Base-by-base conservation (phyloP, 2,888 invertebrate genomes). In the Omphaloscelis lunosa region DNA sequence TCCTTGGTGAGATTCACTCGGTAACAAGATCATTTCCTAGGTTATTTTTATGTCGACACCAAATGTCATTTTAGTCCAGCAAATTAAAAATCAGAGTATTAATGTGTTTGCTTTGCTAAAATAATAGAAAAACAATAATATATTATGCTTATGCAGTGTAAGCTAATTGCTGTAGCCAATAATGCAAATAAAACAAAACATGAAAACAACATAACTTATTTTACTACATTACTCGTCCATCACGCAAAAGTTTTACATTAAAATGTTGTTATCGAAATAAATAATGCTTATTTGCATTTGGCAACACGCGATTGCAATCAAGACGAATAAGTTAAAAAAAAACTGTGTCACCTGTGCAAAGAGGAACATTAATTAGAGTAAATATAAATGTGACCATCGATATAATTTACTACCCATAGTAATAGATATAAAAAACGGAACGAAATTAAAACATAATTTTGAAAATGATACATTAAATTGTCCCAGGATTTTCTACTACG, bases 241-340 rank as follows among this genome's bases (percentile, higher is more conserved):
- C 70, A 76, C 23, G 39, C 39, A 71, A 34, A 75, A 68, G 69
- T 65, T 61, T 53, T n/a, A 63, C 76, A 80, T 73, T 66, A 63
- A 39, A 48, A 62, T 71, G 34, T 77, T 65, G 51, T 20, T 58
- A 82, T 72, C 45, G 58, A 69, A 77, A 83, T 83, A 86, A 86
- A 83, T 77, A 82, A 82, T 53, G 53, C 48, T 67, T 41, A 78
- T 86, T 80, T 78, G 72, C 85, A 86, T 85, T n/a, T 41, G n/a
- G 59, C 56, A 67, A 67, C 85, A 86, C 79, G 81, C 83, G 70
- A 83, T 72, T 69, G 75, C 75, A 71, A 78, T 84, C 72, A 79
- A 63, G 29, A 51, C 72, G 79, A 83, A 83, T 72, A 75, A 72
- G 69, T 83, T 80, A 77, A 61, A 80, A 83, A 83, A 80, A 80